phyloP scores from a whole-genome alignment of 2,888 invertebrate genomes.

The Neria commutata region DNA sequence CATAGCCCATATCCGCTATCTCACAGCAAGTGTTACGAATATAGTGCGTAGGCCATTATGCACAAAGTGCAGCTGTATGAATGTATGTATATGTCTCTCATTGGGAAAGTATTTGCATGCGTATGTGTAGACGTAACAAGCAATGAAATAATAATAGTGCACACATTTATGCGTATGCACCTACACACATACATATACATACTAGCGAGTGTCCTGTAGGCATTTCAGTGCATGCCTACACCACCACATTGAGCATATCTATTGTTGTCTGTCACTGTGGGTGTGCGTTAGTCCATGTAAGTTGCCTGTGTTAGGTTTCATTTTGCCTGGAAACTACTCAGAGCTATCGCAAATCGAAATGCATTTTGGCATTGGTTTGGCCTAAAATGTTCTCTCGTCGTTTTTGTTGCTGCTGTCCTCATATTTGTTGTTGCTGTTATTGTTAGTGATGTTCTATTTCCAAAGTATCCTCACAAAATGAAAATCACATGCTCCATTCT shows the following conservation, averaged over 20 bases:
- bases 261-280: background rate
- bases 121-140: slow-evolving; percentile 2
- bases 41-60: background rate
- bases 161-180: slow-evolving; percentile 7
- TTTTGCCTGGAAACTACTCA: no score
- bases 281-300: background rate
- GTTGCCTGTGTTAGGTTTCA: background rate
- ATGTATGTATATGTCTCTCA: background rate
- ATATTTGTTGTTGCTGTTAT: slow-evolving; percentile 9
- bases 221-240: background rate
- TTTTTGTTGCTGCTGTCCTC: slow-evolving; percentile 1
- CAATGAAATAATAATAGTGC: slow-evolving; percentile 27
- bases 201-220: background rate
- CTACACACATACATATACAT: slow-evolving; percentile 12
- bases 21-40: background rate
- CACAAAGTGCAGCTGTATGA: background rate
- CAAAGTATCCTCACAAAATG: slow-evolving; percentile 12
- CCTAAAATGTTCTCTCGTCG: background rate
- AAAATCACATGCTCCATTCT: slow-evolving; percentile 23
- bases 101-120: background rate
- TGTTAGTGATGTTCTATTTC: slow-evolving; percentile 18
- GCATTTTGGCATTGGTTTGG: slow-evolving; percentile 16
- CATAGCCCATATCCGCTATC: background rate
- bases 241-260: no score
- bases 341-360: background rate